phyloP scores from a whole-genome alignment of 2,113 vertebrate species.

The Rostratula benghalensis region DNA sequence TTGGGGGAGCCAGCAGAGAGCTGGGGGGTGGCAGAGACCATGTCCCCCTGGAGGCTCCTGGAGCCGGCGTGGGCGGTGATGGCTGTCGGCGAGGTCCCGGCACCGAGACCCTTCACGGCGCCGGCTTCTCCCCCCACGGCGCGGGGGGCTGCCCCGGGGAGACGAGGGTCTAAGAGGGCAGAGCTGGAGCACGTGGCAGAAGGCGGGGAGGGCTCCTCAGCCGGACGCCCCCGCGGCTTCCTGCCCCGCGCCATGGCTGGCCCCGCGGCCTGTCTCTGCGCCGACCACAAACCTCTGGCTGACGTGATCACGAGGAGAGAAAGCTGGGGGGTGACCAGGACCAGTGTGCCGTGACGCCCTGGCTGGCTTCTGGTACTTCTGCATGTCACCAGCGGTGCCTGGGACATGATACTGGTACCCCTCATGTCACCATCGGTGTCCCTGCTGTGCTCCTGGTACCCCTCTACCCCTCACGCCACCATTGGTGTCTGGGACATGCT shows the following conservation, averaged over 20 bases:
- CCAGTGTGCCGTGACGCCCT: not conserved
- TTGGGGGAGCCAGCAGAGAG: not conserved
- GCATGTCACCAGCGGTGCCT: accelerated
- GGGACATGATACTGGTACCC: too few relatives aligned
- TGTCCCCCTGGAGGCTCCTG: too few relatives aligned
- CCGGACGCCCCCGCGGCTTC: not conserved
- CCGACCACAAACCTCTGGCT: not conserved
- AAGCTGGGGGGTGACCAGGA: not conserved
- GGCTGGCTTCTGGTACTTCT: not conserved
- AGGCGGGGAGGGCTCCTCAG: accelerated
- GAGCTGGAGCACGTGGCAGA: not conserved
- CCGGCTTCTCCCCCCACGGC: not conserved
- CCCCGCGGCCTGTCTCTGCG: not conserved
- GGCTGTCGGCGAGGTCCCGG: accelerated
- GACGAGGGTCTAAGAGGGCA: not conserved
- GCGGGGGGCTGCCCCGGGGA: not conserved
- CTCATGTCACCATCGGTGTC: not conserved
- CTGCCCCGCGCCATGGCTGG: not conserved
- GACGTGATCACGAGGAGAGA: not conserved
- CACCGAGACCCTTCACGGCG: not conserved
- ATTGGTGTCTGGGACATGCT: too few relatives aligned
- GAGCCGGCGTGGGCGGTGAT: accelerated
- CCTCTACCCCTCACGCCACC: too few relatives aligned
- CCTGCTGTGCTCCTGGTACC: too few relatives aligned
- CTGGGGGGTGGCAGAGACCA: not conserved